Conservation (phyloP, 2,797 vertebrate species). For the Rhincodon typus region DNA sequence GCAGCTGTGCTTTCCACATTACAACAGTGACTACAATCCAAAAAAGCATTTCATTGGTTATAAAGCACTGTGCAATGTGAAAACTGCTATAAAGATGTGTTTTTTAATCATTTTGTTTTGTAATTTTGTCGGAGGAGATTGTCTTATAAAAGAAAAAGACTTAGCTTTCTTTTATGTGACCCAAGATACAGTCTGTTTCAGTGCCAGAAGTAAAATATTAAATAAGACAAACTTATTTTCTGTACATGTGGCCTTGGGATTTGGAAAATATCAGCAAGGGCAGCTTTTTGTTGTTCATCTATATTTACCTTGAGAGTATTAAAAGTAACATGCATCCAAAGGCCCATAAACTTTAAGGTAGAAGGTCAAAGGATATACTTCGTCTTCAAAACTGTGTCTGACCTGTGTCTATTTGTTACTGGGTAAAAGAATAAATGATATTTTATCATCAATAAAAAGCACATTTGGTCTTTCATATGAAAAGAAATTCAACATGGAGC, state of each 20-base stretch:
- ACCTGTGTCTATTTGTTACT: background rate
- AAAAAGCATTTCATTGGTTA: too few species aligned
- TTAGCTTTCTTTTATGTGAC: background rate
- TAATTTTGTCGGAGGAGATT: too few species aligned
- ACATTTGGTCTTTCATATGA: background rate
- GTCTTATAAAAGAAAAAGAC: too few species aligned
- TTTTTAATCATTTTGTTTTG: too few species aligned
- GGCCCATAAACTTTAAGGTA: too few species aligned
- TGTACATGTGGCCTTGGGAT: background rate
- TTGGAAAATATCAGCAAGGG: background rate
- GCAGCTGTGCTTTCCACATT: too few species aligned
- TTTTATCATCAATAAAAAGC: background rate
- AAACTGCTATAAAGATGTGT: too few species aligned
- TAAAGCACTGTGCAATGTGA: too few species aligned
- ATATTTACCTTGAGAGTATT: background rate
- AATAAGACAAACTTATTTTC: background rate
- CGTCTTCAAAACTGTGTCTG: background rate
- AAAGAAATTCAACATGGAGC: slow-evolving; percentile 46
- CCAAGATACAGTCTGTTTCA: background rate
- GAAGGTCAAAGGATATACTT: background rate
- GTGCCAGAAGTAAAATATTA: background rate
- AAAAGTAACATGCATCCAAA: background rate
- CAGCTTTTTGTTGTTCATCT: background rate
- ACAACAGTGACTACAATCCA: too few species aligned
- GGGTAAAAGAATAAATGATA: background rate